Conservation (phyloP, 2,888 invertebrate genomes). For the Thera britannica region DNA sequence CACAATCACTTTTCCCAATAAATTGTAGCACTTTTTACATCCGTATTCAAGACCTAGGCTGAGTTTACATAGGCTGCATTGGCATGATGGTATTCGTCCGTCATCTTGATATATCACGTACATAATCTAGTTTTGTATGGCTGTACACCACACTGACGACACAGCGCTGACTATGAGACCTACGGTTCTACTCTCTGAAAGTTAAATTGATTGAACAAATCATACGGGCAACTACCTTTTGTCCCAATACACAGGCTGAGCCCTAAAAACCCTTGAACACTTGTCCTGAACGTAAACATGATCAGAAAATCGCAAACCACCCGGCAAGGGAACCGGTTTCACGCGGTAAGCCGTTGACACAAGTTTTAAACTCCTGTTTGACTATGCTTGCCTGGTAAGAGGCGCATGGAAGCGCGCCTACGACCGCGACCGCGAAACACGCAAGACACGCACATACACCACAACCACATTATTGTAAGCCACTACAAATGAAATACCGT, state of each 20-base stretch:
- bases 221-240: not conserved
- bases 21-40: not conserved
- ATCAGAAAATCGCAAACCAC: conserved; percentile 28
- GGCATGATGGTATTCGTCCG: not conserved
- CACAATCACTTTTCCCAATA: not conserved
- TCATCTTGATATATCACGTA: not conserved
- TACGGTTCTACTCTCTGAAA: not conserved
- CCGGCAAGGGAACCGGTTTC: conserved; percentile 25
- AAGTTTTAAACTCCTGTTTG: conserved; percentile 40
- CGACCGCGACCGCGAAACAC: conserved; percentile 50
- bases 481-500: conserved; percentile 7
- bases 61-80: no score
- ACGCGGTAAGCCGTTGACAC: conserved; percentile 23
- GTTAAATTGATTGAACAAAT: not conserved
- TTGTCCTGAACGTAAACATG: conserved; percentile 8
- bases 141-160: not conserved
- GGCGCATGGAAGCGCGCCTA: conserved; percentile 68
- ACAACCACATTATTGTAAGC: conserved; percentile 34
- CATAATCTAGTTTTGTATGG: not conserved
- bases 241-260: not conserved
- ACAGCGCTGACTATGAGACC: not conserved
- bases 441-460: conserved; percentile 41
- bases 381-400: conserved; percentile 65
- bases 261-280: conserved; percentile 2
- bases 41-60: no score